A percentile compares a stretch with the other conserved stretches of the same genome.
Conservation (phyloP, 2,888 invertebrate species). For the Dromius quadrimaculatus region DNA sequence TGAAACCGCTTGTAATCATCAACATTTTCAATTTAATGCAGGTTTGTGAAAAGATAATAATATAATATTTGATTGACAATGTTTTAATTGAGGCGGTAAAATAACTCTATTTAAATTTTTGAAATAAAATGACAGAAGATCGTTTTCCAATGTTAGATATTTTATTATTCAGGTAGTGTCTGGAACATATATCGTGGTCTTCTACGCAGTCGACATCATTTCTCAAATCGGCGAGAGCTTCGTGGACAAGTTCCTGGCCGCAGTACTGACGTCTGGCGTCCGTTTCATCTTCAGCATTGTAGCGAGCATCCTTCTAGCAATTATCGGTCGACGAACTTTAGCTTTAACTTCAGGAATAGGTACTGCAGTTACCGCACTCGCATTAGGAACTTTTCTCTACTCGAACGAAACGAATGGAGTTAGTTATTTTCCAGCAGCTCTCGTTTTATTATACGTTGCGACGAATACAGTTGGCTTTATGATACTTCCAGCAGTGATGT, state of each 20-base stretch:
- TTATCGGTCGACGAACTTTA: slow-evolving; percentile 75
- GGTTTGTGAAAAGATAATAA: too few species aligned
- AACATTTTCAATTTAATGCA: slow-evolving; percentile 80
- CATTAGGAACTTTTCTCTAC: slow-evolving; percentile 70
- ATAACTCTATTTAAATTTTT: too few species aligned
- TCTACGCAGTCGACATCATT: slow-evolving; percentile 83
- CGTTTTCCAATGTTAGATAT: too few species aligned
- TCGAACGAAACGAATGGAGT: slow-evolving; percentile 62
- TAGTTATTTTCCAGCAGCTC: slow-evolving; percentile 65
- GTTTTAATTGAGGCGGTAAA: too few species aligned
- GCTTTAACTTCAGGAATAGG: slow-evolving; percentile 77
- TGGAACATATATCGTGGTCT: slow-evolving; percentile 82
- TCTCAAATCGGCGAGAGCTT: slow-evolving; percentile 68
- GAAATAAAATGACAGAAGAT: too few species aligned
- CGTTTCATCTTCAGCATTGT: slow-evolving; percentile 75
- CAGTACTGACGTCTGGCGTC: slow-evolving; percentile 77
- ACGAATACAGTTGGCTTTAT: slow-evolving; percentile 81
- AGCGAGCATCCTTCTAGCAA: slow-evolving; percentile 75
- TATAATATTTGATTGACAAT: too few species aligned
- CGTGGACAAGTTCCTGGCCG: slow-evolving; percentile 71
- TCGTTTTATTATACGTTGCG: slow-evolving; percentile 78
- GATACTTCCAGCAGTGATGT: slow-evolving; percentile 81
- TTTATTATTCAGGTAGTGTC: too few species aligned
- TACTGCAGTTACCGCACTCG: slow-evolving; percentile 74
- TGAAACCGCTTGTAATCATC: slow-evolving; percentile 80